Evolutionary conservation across 2,113 vertebrate genomes (phyloP).

Genomic region (Mohoua ochrocephala): DNA sequence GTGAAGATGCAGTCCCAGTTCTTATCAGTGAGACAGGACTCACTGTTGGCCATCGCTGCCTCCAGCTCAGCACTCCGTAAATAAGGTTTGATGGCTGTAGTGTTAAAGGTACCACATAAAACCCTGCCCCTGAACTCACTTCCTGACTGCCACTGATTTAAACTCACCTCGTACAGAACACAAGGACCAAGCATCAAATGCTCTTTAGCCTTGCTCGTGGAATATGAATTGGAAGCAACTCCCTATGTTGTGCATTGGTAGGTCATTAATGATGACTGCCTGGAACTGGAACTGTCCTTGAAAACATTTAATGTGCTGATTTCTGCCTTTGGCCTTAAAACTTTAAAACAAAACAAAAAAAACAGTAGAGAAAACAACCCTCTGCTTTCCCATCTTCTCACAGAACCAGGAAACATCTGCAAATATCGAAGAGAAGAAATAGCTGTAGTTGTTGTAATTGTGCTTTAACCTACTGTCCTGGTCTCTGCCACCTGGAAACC

Average conservation of each 20-base stretch:
- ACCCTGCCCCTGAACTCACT: neutral
- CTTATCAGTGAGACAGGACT: neutral
- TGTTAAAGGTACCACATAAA: neutral
- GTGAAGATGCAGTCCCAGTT: neutral
- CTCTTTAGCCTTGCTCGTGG: neutral
- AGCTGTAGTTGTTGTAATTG: neutral
- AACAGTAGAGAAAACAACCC: neutral
- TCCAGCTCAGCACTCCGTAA: neutral
- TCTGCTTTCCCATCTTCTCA: neutral
- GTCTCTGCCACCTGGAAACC: neutral
- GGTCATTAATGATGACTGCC: neutral
- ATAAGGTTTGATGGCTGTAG: neutral
- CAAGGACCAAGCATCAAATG: neutral
- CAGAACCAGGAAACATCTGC: neutral
- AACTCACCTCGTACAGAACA: neutral
- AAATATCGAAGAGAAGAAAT: neutral
- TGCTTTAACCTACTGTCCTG: neutral
- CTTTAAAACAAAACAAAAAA: too few relatives aligned
- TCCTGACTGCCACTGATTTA: neutral
- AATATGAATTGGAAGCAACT: neutral
- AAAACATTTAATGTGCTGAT: neutral
- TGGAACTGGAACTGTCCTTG: neutral
- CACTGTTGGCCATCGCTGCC: fast-evolving
- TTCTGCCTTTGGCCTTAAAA: neutral
- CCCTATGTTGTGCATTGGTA: neutral